Evolutionary conservation across 2,797 vertebrate species (phyloP).

Genomic region (Artibeus jamaicensis): DNA sequence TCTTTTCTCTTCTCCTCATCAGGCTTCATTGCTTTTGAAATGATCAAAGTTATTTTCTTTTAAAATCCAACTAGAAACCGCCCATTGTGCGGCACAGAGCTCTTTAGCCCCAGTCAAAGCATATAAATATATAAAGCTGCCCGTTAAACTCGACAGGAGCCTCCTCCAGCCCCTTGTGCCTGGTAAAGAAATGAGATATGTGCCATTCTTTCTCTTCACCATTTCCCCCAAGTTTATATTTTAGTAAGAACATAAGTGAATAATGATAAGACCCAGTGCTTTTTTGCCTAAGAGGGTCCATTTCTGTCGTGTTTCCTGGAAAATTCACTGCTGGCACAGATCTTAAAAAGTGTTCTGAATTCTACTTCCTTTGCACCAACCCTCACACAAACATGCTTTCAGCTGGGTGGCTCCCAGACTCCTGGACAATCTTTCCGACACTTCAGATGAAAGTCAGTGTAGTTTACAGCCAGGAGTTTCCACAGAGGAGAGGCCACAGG

Average conservation of each 20-base stretch:
- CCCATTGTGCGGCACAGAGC: conserved; percentile 75
- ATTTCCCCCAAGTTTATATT: conserved; percentile 13
- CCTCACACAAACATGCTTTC: conserved; percentile 25
- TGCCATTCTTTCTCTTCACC: background rate
- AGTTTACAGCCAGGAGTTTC: conserved; percentile 50
- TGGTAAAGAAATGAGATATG: conserved; percentile 43
- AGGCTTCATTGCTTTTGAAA: conserved; percentile 85
- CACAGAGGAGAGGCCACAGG: background rate
- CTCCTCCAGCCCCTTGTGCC: conserved; percentile 38
- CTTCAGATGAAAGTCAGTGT: conserved; percentile 51
- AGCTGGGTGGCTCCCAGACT: conserved; percentile 5
- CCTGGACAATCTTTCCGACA: conserved; percentile 54
- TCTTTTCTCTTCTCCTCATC: conserved; percentile 80
- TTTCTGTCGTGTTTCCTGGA: conserved; percentile 13
- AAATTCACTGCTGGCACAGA: background rate
- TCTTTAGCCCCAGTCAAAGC: conserved; percentile 72
- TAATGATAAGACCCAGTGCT: conserved; percentile 27
- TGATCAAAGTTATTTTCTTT: conserved; percentile 84
- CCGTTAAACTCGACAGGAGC: conserved; percentile 62
- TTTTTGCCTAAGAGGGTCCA: background rate
- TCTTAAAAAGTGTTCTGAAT: conserved; percentile 51
- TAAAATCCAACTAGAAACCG: conserved; percentile 80
- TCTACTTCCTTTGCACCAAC: conserved; percentile 26
- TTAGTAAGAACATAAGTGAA: conserved; percentile 31
- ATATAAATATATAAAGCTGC: conserved; percentile 77